Evolutionary conservation across 2,113 vertebrate species (phyloP).

Genomic region (Psephotus haematonotus): DNA sequence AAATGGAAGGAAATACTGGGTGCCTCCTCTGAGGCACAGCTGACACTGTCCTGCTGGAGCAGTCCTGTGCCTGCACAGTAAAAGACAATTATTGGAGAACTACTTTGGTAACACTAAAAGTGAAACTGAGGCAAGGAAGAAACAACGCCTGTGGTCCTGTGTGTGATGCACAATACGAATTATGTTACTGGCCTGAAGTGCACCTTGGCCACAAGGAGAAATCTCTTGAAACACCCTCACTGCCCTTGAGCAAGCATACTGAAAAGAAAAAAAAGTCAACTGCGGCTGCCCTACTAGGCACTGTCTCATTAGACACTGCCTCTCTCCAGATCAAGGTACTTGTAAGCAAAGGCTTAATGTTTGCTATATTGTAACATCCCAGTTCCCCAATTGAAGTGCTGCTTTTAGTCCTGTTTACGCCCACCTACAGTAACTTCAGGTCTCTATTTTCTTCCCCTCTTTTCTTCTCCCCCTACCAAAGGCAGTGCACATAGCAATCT

Average conservation of each 20-base stretch:
- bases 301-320: background rate
- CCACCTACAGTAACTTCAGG: background rate
- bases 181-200: background rate
- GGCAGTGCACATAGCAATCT: background rate
- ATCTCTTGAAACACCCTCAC: background rate
- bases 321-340: background rate
- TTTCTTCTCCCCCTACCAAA: background rate
- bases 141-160: background rate
- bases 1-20: background rate
- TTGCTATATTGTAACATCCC: background rate
- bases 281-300: background rate
- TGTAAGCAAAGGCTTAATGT: background rate
- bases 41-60: background rate
- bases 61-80: background rate
- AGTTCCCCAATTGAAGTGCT: background rate
- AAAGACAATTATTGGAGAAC: background rate
- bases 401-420: background rate
- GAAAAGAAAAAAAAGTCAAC: background rate
- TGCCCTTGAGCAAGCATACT: background rate
- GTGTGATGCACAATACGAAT: accelerated
- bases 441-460: background rate
- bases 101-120: background rate
- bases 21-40: background rate
- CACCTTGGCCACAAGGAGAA: background rate
- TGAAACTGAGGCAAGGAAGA: background rate